Conservation (phyloP, 2,797 vertebrate genomes). For the Eutrigla gurnardus region DNA sequence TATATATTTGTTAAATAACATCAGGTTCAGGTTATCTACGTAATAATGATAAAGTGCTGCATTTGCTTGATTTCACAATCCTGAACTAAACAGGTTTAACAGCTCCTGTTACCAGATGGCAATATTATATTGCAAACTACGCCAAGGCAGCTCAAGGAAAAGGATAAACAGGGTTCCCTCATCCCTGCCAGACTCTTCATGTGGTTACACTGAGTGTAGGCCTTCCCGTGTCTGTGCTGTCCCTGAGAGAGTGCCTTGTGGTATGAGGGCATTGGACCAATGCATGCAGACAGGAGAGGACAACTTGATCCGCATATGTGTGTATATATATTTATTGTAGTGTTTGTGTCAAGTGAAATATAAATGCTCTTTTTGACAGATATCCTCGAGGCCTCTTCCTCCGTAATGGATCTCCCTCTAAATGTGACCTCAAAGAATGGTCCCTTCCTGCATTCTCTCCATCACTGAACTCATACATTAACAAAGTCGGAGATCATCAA, state of each 20-base stretch:
- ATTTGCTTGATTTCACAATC: constrained; percentile 34
- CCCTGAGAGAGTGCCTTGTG: constrained; percentile 56
- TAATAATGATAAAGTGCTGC: constrained; percentile 24
- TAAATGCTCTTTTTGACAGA: constrained; percentile 48
- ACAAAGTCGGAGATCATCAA: constrained; percentile 33
- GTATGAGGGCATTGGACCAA: constrained; percentile 53
- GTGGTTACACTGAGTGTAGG: constrained; percentile 41
- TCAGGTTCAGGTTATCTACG: neutral
- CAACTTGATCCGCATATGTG: constrained; percentile 23
- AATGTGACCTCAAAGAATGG: constrained; percentile 34
- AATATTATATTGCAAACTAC: constrained; percentile 31
- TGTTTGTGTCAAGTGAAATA: constrained; percentile 44
- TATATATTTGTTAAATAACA: neutral
- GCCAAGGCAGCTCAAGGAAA: constrained; percentile 48
- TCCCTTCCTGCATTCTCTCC: neutral
- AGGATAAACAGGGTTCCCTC: constrained; percentile 54
- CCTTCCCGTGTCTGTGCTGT: constrained; percentile 28
- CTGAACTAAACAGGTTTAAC: constrained; percentile 46
- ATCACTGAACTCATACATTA: neutral
- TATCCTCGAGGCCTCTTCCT: constrained; percentile 45
- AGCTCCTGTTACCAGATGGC: constrained; percentile 57
- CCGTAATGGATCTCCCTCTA: constrained; percentile 27
- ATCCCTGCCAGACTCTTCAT: constrained; percentile 57
- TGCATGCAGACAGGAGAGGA: constrained; percentile 48
- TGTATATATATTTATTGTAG: constrained; percentile 33